These are phyloP conservation scores for Hoplostethus mediterraneus DNA, from an alignment of 2,797 vertebrate genomes.

Conservation along the genomic window DNA sequence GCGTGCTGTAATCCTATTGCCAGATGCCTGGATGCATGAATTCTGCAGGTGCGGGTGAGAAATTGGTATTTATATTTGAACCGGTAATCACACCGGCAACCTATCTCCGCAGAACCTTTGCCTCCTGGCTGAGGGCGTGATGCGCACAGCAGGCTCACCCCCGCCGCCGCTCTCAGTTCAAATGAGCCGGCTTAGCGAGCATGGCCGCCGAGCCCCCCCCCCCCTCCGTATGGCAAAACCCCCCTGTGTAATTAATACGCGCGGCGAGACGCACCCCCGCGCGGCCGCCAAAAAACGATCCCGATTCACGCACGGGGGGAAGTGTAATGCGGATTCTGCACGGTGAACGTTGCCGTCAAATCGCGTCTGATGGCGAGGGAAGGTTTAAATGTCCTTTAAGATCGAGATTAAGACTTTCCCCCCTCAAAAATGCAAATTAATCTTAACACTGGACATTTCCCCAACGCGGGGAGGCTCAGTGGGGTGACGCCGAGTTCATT, in stretches of 20 bases:
- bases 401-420: conserved; percentile 95
- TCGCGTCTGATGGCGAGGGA: conserved; percentile 93
- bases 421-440: conserved; percentile 98
- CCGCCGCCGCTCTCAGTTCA: conserved; percentile 86
- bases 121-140: conserved; percentile 84
- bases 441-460: conserved; percentile 96
- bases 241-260: conserved; percentile 97
- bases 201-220: conserved; percentile 90
- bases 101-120: conserved; percentile 78
- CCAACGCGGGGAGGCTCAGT: conserved; percentile 92
- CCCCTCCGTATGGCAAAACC: conserved; percentile 85
- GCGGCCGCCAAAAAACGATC: conserved; percentile 89
- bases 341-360: conserved; percentile 93
- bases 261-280: conserved; percentile 93
- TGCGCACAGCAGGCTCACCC: conserved; percentile 90
- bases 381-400: conserved; percentile 96
- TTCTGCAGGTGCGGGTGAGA: conserved; percentile 85
- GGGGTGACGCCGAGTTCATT: conserved; percentile 97
- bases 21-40: conserved; percentile 76
- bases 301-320: conserved; percentile 93
- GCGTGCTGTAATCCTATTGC: conserved; percentile 74
- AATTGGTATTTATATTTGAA: conserved; percentile 88
- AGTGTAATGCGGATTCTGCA: conserved; percentile 95
- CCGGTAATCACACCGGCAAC: conserved; percentile 88
- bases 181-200: conserved; percentile 93